Percentiles rank a stretch among this genome's conserved stretches.
Conservation (phyloP, 2,888 invertebrate species). For the Melieria omissa region DNA sequence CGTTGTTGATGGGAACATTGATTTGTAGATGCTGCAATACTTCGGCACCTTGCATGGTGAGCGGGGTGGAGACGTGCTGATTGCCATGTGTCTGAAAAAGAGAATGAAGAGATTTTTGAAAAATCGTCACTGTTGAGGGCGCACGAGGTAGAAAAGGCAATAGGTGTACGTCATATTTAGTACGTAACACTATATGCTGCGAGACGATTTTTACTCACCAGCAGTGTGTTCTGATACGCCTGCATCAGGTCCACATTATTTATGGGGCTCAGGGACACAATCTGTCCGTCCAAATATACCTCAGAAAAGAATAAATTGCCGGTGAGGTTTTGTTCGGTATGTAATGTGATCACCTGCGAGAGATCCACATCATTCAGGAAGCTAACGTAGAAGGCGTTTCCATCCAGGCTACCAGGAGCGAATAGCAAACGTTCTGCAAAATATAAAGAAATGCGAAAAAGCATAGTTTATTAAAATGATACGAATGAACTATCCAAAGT, state of each 20-base stretch:
- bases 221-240: conserved; percentile 69
- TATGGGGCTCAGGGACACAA: conserved; percentile 55
- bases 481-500: too few species aligned
- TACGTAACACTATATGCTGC: too few species aligned
- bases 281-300: conserved; percentile 56
- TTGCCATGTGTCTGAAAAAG: conserved; percentile 53
- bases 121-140: not conserved
- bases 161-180: too few species aligned
- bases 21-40: conserved; percentile 59
- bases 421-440: conserved; percentile 65
- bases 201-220: conserved; percentile 65
- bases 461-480: too few species aligned
- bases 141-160: too few species aligned
- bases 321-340: conserved; percentile 67
- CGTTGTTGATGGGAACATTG: conserved; percentile 61
- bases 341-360: conserved; percentile 66
- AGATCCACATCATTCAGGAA: conserved; percentile 68
- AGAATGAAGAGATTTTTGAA: conserved; percentile 31
- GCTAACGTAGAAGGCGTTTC: conserved; percentile 62
- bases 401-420: conserved; percentile 64
- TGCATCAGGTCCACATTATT: conserved; percentile 67
- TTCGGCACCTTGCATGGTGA: conserved; percentile 63
- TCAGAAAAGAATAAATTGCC: conserved; percentile 61
- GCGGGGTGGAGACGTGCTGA: conserved; percentile 65
- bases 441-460: too few species aligned